Conservation (phyloP, 2,113 vertebrate genomes). For the Salvator merianae region DNA sequence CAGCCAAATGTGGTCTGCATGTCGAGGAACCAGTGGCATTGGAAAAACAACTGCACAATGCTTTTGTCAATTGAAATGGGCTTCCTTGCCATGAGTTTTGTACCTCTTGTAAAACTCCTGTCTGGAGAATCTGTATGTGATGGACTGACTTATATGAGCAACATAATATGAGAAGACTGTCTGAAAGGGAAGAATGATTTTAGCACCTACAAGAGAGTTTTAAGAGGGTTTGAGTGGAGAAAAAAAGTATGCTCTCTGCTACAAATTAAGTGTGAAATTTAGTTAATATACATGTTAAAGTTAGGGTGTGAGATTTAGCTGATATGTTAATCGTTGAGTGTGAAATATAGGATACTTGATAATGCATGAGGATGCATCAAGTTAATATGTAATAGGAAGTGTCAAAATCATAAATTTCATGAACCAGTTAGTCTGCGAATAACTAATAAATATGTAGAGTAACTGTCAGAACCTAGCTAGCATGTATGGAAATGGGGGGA, state of each 20-base stretch:
- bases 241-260: background rate
- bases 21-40: too few relatives aligned
- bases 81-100: too few relatives aligned
- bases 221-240: background rate
- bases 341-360: background rate
- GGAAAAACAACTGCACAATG: too few relatives aligned
- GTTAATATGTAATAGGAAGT: background rate
- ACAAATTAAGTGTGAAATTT: constrained; percentile 12
- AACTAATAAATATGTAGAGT: background rate
- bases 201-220: background rate
- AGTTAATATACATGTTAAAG: background rate
- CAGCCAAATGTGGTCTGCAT: too few relatives aligned
- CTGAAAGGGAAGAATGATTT: background rate
- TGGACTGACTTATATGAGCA: too few relatives aligned
- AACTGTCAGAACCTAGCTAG: background rate
- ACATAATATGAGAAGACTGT: background rate
- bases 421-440: background rate
- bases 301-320: constrained; percentile 20
- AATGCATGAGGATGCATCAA: background rate
- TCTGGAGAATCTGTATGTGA: too few relatives aligned
- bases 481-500: background rate
- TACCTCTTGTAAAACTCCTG: too few relatives aligned
- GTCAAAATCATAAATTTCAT: background rate
- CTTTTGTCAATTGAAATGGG: too few relatives aligned
- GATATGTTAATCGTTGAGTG: background rate